Evolutionary conservation across 2,888 invertebrate species (phyloP).

Genomic region (Sphaerophoria taeniata): DNA sequence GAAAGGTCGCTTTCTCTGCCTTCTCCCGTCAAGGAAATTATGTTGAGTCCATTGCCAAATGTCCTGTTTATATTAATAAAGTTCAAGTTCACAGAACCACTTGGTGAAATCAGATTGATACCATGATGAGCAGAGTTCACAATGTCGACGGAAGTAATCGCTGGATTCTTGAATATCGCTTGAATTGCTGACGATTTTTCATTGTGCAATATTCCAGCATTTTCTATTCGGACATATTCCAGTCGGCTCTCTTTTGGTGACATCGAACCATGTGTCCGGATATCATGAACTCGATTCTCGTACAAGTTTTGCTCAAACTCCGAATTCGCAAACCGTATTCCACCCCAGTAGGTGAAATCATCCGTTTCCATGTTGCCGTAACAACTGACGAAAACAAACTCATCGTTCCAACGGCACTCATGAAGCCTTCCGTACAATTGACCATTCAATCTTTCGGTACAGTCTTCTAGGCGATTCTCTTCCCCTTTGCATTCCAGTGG

Average conservation of each 20-base stretch:
- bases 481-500: constrained; percentile 92
- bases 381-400: constrained; percentile 97
- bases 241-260: constrained; percentile 90
- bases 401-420: constrained; percentile 94
- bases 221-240: constrained; percentile 91
- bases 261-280: constrained; percentile 89
- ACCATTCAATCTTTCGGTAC: constrained; percentile 94
- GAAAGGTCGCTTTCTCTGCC: constrained; percentile 93
- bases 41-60: constrained; percentile 94
- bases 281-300: constrained; percentile 91
- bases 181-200: constrained; percentile 97
- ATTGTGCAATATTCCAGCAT: constrained; percentile 97
- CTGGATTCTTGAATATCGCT: constrained; percentile 93
- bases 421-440: constrained; percentile 93
- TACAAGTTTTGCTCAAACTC: constrained; percentile 94
- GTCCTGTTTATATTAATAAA: constrained; percentile 90
- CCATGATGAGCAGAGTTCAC: constrained; percentile 94
- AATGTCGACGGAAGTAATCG: constrained; percentile 91
- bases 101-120: constrained; percentile 94
- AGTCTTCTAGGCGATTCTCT: constrained; percentile 91
- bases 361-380: constrained; percentile 85
- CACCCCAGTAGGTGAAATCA: constrained; percentile 94
- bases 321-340: constrained; percentile 94
- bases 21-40: constrained; percentile 96
- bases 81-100: constrained; percentile 90